Evolutionary conservation across 2,113 vertebrate species (phyloP), one percentile per base, ranked within the genome.

Genomic region (Heterotis niloticus): DNA sequence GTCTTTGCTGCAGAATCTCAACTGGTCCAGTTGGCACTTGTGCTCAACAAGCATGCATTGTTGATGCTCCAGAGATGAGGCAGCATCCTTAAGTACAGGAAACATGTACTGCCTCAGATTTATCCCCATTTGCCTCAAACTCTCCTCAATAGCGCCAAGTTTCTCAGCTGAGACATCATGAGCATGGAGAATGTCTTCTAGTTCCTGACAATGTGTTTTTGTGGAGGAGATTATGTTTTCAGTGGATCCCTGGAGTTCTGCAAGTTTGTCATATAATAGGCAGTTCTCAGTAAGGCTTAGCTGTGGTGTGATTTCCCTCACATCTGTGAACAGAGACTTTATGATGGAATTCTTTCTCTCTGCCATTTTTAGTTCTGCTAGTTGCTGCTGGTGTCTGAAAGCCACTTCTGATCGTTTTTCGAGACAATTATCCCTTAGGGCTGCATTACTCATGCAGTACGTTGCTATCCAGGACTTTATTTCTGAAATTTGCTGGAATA

Each of bases 261-360:
- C 90, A 77, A 97, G 87, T 0, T 89, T 91, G 83, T 95, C 92
- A 77, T 84, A 86, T 62, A 99, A 88, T 88, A 95, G 95, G 0
- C 93, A 81, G 52, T 90, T 91, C 83, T 98, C 96, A 56, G 90
- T 92, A 34, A 94, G 84, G 84, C 81, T 95, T 65, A 96, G 85
- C n/a, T 88, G 88, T 10, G 78, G 68, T 29, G 78, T 82, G 59
- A 89, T 80, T 20, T 87, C 80, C 77, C 81, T 78, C 20, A 85
- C 91, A 11, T 90, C 89, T 59, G 87, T 89, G 34, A 88, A 86
- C 83, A 91, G 82, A 18, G 83, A 72, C 14, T 92, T 88, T 24
- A 94, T 83, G 11, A 86, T 78, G 10, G 73, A 79, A 28, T 93
- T 80, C 24, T 88, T 87, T 54, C 85, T 91, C 74, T 90, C 83